Conservation (phyloP, 2,888 invertebrate species). For the Crocallis elinguaria region DNA sequence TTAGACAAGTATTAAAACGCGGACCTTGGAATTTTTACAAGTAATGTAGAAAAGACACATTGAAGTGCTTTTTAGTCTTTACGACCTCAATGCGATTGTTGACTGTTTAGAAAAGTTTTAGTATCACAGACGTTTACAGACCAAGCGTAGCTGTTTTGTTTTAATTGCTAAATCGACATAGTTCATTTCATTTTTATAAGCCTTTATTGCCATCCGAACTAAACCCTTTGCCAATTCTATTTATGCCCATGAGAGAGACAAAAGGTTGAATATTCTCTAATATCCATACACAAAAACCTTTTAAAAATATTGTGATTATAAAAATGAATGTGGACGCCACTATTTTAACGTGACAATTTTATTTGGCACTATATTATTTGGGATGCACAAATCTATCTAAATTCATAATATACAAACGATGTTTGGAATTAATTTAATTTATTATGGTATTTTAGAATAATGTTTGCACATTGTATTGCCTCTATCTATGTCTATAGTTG, state of each 20-base stretch:
- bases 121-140: too few relatives aligned
- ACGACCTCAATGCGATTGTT: too few relatives aligned
- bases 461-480: constrained; percentile 51
- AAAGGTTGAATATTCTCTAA: neutral
- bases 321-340: constrained; percentile 54
- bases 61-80: too few relatives aligned
- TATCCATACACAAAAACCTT: neutral
- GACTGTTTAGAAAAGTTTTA: too few relatives aligned
- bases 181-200: too few relatives aligned
- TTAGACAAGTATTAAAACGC: too few relatives aligned
- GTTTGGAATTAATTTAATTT: constrained; percentile 52
- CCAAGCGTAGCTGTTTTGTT: too few relatives aligned
- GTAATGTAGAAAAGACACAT: too few relatives aligned
- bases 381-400: constrained; percentile 78
- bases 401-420: constrained; percentile 49
- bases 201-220: too few relatives aligned
- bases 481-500: constrained; percentile 24
- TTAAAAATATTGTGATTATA: constrained; percentile 68
- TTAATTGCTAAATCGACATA: too few relatives aligned
- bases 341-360: constrained; percentile 44
- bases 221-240: neutral
- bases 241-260: constrained; percentile 9
- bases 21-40: too few relatives aligned
- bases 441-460: constrained; percentile 55
- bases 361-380: constrained; percentile 83